A percentile compares a stretch with the other conserved stretches of the same genome.
These are phyloP conservation scores for Conus canariensis DNA, from an alignment of 2,888 invertebrate species.

Conservation along the genomic window DNA sequence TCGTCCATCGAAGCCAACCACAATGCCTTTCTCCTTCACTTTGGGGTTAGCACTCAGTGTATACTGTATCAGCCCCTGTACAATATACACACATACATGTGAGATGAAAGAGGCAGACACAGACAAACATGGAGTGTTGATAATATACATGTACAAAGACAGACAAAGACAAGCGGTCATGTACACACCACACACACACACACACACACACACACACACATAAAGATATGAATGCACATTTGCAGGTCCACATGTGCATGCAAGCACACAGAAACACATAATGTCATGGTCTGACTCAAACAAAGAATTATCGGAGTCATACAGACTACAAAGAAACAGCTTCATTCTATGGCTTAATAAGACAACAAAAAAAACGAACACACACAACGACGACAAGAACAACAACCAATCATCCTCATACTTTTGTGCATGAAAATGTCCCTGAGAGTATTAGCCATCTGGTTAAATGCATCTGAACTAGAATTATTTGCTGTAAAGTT, in stretches of 20 bases:
- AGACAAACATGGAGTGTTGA: slow-evolving; percentile 76
- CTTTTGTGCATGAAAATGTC: not conserved
- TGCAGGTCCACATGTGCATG: no score
- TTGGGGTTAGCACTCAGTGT: slow-evolving; percentile 83
- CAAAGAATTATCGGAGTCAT: no score
- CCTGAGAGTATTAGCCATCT: not conserved
- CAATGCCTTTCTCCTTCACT: slow-evolving; percentile 86
- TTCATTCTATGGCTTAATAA: no score
- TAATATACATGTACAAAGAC: not conserved
- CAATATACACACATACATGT: not conserved
- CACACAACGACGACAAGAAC: no score
- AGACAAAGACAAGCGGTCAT: not conserved
- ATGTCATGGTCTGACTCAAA: no score
- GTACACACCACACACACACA: slow-evolving; percentile 76
- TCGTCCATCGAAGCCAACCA: slow-evolving; percentile 95
- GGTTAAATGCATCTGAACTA: not conserved
- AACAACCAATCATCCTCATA: not conserved
- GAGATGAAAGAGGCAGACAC: not conserved
- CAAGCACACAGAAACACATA: no score
- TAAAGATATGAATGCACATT: not conserved
- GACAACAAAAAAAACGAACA: no score
- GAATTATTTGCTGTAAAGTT: no score
- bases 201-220: not conserved
- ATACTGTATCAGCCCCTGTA: slow-evolving; percentile 91
- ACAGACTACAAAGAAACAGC: no score